Conservation (phyloP, 2,888 invertebrate species). For the Resseliella maxima region DNA sequence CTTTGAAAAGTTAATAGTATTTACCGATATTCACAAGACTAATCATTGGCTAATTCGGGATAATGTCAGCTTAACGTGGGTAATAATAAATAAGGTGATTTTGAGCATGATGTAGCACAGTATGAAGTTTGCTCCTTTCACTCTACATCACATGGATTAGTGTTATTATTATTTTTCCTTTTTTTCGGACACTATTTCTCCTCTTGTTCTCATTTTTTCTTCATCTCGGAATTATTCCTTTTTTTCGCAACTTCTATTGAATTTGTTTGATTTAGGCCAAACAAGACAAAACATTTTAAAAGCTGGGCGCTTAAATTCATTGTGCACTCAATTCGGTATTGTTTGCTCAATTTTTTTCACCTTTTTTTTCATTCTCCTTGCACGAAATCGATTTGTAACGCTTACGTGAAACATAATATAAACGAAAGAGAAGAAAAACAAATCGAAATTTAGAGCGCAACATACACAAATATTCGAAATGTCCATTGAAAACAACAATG, state of each 20-base stretch:
- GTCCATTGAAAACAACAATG: slow-evolving; percentile 23
- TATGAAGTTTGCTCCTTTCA: neutral
- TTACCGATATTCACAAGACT: slow-evolving; percentile 43
- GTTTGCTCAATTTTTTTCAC: slow-evolving; percentile 2
- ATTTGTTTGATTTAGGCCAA: slow-evolving; percentile 23
- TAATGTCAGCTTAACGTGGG: slow-evolving; percentile 51
- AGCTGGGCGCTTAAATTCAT: slow-evolving; percentile 52
- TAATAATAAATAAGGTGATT: slow-evolving; percentile 50
- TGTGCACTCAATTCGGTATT: neutral
- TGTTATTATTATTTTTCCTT: neutral
- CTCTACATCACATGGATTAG: neutral
- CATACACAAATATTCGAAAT: neutral
- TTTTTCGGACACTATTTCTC: neutral
- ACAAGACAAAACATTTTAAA: slow-evolving; percentile 14
- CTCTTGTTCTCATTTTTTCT: neutral
- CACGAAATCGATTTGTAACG: slow-evolving; percentile 32
- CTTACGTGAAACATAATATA: slow-evolving; percentile 32
- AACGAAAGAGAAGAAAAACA: neutral
- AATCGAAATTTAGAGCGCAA: neutral
- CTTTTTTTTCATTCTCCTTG: neutral
- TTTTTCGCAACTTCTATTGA: neutral
- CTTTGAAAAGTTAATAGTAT: slow-evolving; percentile 40
- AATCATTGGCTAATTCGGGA: slow-evolving; percentile 35
- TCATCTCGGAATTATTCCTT: neutral
- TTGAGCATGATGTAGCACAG: slow-evolving; percentile 47